Conservation (phyloP, 2,113 vertebrate genomes). For the Ovibos moschatus region DNA sequence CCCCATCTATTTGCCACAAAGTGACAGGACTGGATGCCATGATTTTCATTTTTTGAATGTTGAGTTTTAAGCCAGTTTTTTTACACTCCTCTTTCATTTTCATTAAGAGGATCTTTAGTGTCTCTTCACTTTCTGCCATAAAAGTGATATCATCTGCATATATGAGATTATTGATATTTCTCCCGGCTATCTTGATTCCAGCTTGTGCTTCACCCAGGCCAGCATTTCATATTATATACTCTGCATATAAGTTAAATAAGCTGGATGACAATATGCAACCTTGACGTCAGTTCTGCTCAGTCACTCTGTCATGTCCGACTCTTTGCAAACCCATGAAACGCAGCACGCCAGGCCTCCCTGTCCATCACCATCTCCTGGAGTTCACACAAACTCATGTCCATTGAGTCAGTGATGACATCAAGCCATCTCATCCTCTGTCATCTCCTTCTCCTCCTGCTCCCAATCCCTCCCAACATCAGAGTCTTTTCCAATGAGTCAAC, state of each 20-base stretch:
- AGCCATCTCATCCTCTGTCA: no score
- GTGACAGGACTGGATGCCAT: neutral
- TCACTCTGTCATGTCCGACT: rapidly evolving
- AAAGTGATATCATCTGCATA: neutral
- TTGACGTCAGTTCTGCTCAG: neutral
- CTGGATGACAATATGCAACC: neutral
- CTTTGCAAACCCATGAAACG: no score
- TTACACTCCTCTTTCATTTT: neutral
- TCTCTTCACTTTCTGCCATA: neutral
- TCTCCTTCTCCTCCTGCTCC: no score
- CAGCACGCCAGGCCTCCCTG: no score
- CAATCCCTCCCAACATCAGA: no score
- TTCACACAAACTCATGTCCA: no score
- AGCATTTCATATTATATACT: neutral
- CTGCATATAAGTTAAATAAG: neutral
- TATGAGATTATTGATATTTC: neutral
- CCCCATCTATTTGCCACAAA: neutral
- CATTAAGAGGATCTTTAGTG: neutral
- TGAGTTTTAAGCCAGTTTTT: neutral
- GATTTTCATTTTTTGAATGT: neutral
- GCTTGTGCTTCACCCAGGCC: neutral
- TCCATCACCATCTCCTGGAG: no score
- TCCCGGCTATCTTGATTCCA: neutral
- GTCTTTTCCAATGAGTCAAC: no score
- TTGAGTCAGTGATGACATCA: no score